phyloP scores from a whole-genome alignment of 2,888 invertebrate species.

The Morpho helenor region DNA sequence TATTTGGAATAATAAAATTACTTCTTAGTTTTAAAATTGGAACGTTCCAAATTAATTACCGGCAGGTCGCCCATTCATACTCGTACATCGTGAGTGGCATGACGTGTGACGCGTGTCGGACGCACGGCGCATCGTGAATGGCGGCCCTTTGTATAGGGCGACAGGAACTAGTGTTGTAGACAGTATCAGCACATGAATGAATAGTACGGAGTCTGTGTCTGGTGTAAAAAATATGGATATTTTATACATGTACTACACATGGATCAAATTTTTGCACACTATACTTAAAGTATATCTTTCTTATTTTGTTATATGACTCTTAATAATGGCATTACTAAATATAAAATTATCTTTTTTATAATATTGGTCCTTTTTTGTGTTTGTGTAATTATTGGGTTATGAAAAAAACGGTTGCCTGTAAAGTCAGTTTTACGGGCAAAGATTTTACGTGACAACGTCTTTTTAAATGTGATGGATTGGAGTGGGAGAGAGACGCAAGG shows the following conservation, averaged over 20 bases:
- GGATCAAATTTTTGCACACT: no score
- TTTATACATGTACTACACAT: not conserved
- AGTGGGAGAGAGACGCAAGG: no score
- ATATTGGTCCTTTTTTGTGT: no score
- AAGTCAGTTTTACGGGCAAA: no score
- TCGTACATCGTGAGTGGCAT: slow-evolving; percentile 25
- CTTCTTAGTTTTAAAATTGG: slow-evolving; percentile 10
- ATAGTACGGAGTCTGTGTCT: slow-evolving; percentile 19
- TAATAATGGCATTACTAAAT: not conserved
- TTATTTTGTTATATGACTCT: no score
- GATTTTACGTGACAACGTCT: no score
- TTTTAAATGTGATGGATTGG: no score
- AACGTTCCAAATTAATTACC: slow-evolving; percentile 24
- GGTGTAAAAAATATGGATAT: slow-evolving; percentile 9
- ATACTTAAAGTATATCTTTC: no score
- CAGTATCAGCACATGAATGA: slow-evolving; percentile 28
- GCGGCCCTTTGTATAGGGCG: slow-evolving; percentile 32
- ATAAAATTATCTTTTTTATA: not conserved
- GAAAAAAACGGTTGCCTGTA: no score
- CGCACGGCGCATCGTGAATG: slow-evolving; percentile 31
- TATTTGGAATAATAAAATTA: not conserved
- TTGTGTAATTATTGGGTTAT: no score
- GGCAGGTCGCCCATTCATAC: slow-evolving; percentile 25
- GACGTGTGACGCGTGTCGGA: slow-evolving; percentile 32
- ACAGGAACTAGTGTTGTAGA: slow-evolving; percentile 33